Percentiles rank a stretch among this genome's conserved stretches.
Evolutionary conservation across 1,140 invertebrate species (phyloP).

Genomic region (Drosophila kepulauana): DNA sequence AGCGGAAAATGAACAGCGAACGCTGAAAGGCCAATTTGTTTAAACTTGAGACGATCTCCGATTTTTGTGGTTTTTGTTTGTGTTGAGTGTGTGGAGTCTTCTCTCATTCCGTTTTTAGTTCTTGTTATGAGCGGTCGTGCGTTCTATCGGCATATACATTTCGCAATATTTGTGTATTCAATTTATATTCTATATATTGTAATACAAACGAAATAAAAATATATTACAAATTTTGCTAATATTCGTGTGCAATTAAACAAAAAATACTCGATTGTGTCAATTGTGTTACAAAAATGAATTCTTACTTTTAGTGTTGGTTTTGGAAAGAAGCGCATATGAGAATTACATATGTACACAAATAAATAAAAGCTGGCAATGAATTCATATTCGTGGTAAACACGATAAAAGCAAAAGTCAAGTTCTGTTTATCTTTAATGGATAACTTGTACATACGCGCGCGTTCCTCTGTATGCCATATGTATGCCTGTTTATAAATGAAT

Average conservation of each 20-base stretch:
- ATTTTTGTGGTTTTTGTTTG: slow-evolving; percentile 19
- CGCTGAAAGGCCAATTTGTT: slow-evolving; percentile 30
- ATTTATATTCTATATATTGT: background rate
- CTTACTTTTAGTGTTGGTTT: background rate
- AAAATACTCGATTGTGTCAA: slow-evolving; percentile 1
- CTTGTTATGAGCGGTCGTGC: slow-evolving; percentile 35
- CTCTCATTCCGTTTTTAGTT: slow-evolving; percentile 25
- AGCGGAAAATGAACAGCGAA: slow-evolving; percentile 29
- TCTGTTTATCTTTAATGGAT: slow-evolving; percentile 37
- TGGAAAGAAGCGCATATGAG: slow-evolving; percentile 5
- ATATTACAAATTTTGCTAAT: background rate
- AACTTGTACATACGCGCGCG: slow-evolving; percentile 20
- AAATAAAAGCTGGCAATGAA: slow-evolving; percentile 30
- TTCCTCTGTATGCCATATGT: slow-evolving; percentile 18
- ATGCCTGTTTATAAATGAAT: slow-evolving; percentile 22
- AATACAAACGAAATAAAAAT: background rate
- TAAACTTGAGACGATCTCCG: slow-evolving; percentile 30
- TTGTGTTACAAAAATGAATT: background rate
- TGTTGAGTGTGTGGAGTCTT: slow-evolving; percentile 21
- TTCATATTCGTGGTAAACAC: slow-evolving; percentile 20
- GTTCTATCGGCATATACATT: slow-evolving; percentile 8
- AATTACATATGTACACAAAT: slow-evolving; percentile 27
- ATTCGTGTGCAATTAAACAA: slow-evolving; percentile 13
- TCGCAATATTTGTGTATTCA: background rate
- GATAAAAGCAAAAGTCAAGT: slow-evolving; percentile 39